These are phyloP conservation scores for Podargus strigoides DNA, from an alignment of 2,797 vertebrate species.

Conservation along the genomic window DNA sequence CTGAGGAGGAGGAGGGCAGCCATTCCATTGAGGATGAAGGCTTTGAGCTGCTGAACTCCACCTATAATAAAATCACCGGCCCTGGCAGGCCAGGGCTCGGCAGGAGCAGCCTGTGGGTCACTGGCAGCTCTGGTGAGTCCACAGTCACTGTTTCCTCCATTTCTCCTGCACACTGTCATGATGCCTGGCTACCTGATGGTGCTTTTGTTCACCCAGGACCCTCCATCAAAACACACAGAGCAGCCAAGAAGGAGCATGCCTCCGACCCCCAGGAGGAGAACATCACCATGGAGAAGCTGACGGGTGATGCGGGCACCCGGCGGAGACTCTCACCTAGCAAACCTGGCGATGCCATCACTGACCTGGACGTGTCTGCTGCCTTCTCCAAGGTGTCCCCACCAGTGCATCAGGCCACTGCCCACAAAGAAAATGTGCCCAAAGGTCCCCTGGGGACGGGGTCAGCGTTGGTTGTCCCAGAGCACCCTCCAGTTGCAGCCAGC, in stretches of 20 bases:
- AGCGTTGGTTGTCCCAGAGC: accelerated
- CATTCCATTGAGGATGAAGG: slow-evolving; percentile 43
- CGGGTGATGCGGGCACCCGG: not conserved
- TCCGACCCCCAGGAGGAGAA: slow-evolving; percentile 76
- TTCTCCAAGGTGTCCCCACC: not conserved
- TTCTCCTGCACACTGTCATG: not conserved
- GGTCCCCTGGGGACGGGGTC: not conserved
- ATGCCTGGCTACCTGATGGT: not conserved
- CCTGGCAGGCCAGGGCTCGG: not conserved
- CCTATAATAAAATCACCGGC: not conserved
- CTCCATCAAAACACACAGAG: not conserved
- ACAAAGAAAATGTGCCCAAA: not conserved
- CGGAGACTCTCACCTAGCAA: slow-evolving; percentile 29
- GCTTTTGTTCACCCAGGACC: not conserved
- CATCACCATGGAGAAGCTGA: slow-evolving; percentile 76
- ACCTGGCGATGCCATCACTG: slow-evolving; percentile 52
- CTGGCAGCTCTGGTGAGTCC: not conserved
- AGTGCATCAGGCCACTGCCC: accelerated
- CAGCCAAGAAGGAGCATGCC: slow-evolving; percentile 66
- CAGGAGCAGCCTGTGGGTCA: accelerated
- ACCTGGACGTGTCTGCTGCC: slow-evolving; percentile 15
- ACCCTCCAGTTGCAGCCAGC: not conserved
- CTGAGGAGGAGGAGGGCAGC: slow-evolving; percentile 13
- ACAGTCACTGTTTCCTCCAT: not conserved
- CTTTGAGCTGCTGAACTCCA: slow-evolving; percentile 45